Conservation (phyloP, 1,140 invertebrate genomes). For the Ruditapes philippinarum region DNA sequence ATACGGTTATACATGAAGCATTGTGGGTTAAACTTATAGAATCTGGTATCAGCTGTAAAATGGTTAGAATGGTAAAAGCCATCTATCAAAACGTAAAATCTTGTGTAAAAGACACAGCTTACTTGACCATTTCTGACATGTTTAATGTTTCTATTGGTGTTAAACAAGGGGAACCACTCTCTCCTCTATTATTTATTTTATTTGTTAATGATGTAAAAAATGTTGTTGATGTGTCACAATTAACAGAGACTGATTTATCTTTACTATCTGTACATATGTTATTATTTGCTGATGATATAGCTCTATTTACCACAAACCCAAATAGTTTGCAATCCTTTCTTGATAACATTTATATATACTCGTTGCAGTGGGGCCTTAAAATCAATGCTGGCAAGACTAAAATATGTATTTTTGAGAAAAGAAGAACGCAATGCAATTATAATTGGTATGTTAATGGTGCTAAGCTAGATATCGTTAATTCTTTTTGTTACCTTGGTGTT, state of each 20-base stretch:
- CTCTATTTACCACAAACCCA: no score
- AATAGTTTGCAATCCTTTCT: no score
- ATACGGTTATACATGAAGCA: no score
- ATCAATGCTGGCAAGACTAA: no score
- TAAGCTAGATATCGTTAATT: not conserved
- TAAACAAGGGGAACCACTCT: constrained; percentile 34
- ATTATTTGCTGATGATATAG: no score
- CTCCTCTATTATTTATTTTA: constrained; percentile 30
- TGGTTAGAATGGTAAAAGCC: constrained; percentile 12
- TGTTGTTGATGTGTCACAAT: not conserved
- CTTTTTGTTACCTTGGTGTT: not conserved
- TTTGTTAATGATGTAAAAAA: constrained; percentile 26
- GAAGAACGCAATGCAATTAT: no score
- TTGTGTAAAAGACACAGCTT: constrained; percentile 16
- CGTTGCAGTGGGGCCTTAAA: no score
- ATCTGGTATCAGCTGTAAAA: constrained; percentile 41
- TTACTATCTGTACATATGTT: no score
- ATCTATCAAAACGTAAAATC: constrained; percentile 6
- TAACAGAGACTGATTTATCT: constrained; percentile 15
- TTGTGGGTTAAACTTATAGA: constrained; percentile 30
- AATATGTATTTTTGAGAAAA: no score
- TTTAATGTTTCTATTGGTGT: constrained; percentile 23
- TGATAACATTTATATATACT: no score
- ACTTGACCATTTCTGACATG: not conserved
- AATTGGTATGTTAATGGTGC: not conserved